Percentiles rank a stretch among this genome's conserved stretches.
phyloP scores from a whole-genome alignment of 1,140 invertebrate species.

The Drosophila oshimai region DNA sequence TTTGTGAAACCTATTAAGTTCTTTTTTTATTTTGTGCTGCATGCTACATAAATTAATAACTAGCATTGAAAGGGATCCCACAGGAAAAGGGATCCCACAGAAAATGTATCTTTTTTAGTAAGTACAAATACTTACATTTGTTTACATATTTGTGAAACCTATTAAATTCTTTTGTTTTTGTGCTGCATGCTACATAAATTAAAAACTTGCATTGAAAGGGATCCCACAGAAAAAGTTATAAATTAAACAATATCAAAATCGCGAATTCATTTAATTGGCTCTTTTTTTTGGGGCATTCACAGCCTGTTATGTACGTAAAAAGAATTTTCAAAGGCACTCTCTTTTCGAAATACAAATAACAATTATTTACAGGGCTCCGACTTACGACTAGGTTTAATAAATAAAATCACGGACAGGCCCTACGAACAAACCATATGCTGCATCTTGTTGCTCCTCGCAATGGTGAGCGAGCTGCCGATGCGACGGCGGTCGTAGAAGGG shows the following conservation, averaged over 20 bases:
- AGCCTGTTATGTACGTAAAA: slow-evolving; percentile 33
- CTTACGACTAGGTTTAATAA: slow-evolving; percentile 49
- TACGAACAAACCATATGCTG: slow-evolving; percentile 66
- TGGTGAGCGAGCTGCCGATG: slow-evolving; percentile 83
- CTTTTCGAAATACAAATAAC: slow-evolving; percentile 28
- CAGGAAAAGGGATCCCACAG: too few relatives aligned
- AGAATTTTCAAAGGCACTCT: slow-evolving; percentile 18
- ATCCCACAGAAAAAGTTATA: too few relatives aligned
- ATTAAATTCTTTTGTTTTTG: too few relatives aligned
- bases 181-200: too few relatives aligned
- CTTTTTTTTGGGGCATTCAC: slow-evolving; percentile 8
- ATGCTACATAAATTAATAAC: too few relatives aligned
- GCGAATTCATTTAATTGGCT: slow-evolving; percentile 16
- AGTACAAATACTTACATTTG: too few relatives aligned
- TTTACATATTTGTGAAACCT: too few relatives aligned
- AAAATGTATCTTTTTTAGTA: too few relatives aligned
- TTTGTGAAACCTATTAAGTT: too few relatives aligned
- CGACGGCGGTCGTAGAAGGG: slow-evolving; percentile 82
- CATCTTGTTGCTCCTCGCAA: slow-evolving; percentile 72
- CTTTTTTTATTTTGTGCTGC: too few relatives aligned
- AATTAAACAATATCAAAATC: background rate
- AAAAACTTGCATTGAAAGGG: too few relatives aligned
- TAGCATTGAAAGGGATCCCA: too few relatives aligned
- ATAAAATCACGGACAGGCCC: slow-evolving; percentile 50
- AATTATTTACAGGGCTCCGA: slow-evolving; percentile 2